These are phyloP conservation scores for Apostichopus japonicus DNA, from an alignment of 35 echinoderm and acorn worm species.

Conservation along the genomic window DNA sequence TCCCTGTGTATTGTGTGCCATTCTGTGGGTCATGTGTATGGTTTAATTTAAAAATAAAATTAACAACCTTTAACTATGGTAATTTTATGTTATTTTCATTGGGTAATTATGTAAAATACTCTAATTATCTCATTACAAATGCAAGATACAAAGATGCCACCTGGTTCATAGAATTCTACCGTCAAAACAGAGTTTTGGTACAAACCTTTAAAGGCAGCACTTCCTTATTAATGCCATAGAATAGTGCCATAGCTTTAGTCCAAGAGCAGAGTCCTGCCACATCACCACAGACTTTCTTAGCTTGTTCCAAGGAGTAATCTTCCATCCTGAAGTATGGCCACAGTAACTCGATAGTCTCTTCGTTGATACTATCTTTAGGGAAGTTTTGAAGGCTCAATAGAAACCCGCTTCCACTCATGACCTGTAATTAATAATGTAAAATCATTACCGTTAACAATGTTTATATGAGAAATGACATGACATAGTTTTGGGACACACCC, in stretches of 20 bases:
- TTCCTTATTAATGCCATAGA: conserved; percentile 97
- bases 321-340: conserved; percentile 89
- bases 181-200: too few species aligned
- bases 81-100: too few species aligned
- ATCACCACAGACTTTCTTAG: conserved; percentile 99
- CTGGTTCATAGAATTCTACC: too few species aligned
- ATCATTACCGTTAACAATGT: not conserved
- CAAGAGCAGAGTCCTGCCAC: conserved; percentile 97
- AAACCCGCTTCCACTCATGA: conserved; percentile 92
- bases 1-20: too few species aligned
- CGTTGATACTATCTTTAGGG: conserved; percentile 96
- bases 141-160: too few species aligned
- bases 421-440: conserved; percentile 45
- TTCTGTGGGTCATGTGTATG: too few species aligned
- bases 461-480: not conserved
- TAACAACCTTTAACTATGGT: too few species aligned
- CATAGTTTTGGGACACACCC: not conserved
- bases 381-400: conserved; percentile 72
- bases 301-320: conserved; percentile 84
- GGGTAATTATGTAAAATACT: too few species aligned
- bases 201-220: conserved; percentile 94
- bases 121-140: too few species aligned
- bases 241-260: conserved; percentile 94
- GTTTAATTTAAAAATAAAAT: too few species aligned
- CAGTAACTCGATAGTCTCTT: conserved; percentile 89